Conservation (phyloP, 2,797 vertebrate species). For the Taeniopygia guttata region DNA sequence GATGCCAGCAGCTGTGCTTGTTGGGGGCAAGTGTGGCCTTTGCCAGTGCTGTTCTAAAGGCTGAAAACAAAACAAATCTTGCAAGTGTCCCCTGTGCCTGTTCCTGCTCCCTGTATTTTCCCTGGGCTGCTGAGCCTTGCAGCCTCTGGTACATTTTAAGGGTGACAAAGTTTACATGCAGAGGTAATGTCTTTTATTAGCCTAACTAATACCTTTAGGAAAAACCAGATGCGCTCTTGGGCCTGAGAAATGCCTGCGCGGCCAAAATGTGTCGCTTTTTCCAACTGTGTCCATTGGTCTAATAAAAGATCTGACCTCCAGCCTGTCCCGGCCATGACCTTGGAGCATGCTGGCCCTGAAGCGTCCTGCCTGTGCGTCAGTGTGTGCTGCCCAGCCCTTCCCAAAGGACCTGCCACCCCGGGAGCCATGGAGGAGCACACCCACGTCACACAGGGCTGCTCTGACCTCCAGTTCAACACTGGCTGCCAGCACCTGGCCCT, state of each 20-base stretch:
- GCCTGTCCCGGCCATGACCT: neutral
- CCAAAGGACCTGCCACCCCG: neutral
- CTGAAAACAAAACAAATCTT: neutral
- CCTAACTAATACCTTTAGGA: slow-evolving; percentile 50
- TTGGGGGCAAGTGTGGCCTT: neutral
- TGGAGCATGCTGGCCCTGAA: neutral
- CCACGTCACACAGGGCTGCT: accelerated
- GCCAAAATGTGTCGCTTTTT: neutral
- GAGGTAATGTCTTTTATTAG: slow-evolving; percentile 59
- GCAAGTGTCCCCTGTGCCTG: neutral
- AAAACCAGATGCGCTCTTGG: slow-evolving; percentile 20
- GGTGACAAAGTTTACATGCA: neutral
- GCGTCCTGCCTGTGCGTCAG: neutral
- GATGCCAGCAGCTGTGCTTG: neutral
- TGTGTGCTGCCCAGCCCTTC: neutral
- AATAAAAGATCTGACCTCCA: slow-evolving; percentile 50
- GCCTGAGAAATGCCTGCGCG: neutral
- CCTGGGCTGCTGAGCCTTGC: neutral
- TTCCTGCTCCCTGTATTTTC: neutral
- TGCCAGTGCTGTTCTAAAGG: neutral
- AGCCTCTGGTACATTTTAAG: neutral
- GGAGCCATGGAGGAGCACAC: accelerated
- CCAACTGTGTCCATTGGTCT: slow-evolving; percentile 9
- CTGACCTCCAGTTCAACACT: neutral
- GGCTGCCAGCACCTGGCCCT: neutral